These are phyloP conservation scores for Gadus macrocephalus DNA, from an alignment of 2,113 vertebrate species.

Conservation along the genomic window DNA sequence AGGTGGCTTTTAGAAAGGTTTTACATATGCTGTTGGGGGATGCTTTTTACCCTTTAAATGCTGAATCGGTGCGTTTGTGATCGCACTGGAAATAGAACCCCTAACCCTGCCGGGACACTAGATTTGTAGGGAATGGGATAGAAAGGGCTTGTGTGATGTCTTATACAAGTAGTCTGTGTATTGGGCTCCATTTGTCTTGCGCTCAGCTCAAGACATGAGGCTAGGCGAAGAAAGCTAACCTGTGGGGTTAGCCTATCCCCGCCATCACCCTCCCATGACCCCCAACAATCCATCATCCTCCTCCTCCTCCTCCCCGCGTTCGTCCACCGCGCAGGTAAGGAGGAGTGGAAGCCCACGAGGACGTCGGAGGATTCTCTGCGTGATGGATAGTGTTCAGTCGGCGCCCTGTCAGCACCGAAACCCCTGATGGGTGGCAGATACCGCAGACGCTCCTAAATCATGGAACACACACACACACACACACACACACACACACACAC, in stretches of 20 bases:
- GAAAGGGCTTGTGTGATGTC: too few relatives aligned
- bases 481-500: background rate
- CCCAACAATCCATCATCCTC: slow-evolving; percentile 8
- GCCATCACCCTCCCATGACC: background rate
- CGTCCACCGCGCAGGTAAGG: slow-evolving; percentile 18
- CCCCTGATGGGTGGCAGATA: slow-evolving; percentile 21
- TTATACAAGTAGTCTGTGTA: too few relatives aligned
- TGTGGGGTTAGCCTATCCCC: background rate
- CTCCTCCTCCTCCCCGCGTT: too few relatives aligned
- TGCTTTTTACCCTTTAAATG: too few relatives aligned
- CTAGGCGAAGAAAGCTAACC: background rate
- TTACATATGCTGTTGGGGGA: too few relatives aligned
- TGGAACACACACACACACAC: background rate
- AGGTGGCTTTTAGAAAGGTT: too few relatives aligned
- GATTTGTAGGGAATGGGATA: too few relatives aligned
- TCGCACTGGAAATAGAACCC: too few relatives aligned
- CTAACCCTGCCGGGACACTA: too few relatives aligned
- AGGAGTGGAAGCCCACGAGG: slow-evolving; percentile 11
- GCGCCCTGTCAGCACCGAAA: slow-evolving; percentile 33
- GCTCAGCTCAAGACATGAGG: too few relatives aligned
- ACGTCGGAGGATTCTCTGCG: slow-evolving; percentile 33
- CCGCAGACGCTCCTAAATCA: slow-evolving; percentile 12
- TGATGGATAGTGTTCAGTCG: slow-evolving; percentile 42
- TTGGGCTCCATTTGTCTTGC: too few relatives aligned
- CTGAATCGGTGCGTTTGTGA: too few relatives aligned